Base-by-base conservation (phyloP, 2,113 vertebrate genomes). In the Leptobrachium leishanense region DNA sequence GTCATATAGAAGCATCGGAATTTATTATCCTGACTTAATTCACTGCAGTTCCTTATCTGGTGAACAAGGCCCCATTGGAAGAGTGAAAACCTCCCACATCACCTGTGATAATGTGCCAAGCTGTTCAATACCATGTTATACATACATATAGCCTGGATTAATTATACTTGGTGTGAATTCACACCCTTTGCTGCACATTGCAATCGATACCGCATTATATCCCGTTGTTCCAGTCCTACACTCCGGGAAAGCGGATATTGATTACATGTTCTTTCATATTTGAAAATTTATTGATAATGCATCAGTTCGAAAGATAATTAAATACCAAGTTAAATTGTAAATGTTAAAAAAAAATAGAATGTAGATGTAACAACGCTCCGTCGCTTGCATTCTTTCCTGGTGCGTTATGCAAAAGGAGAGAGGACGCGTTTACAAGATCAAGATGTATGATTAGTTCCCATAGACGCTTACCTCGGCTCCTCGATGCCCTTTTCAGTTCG, bases 191-290 rank as follows among this genome's bases (percentile, higher is more conserved):
- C 64, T 68, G 12, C 63, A 59, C 63, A 74, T 80, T 74, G 71
- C 63, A 68, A 80, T 80, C 77, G 53, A 80, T 80, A 44, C 40
- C 10, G 64, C 50, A 65, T 80, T 80, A 80, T 68, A 80, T 68
- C 72, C 66, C 71, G 59, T 66, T 66, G 77, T 79, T 63, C 72
- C 53, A 43, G 41, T 39, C 69, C 70, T 65, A 72, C 77, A 79
- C 15, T 68, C 86, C 84, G 88, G 90, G 88, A 88, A 84, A 90
- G 87, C 20, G 88, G 89, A 85, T 88, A 91, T 88, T 82, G 85
- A 81, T 84, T 85, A 87, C 43, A 11, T 42, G 42, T 73, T 67
- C 77, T 64, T 80, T 80, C 77, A 68, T 73, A 74, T 80, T 46
- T 73, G 77, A 74, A 70, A 68, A 67, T 39, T 50, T 68, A 80